Evolutionary conservation across 2,113 vertebrate genomes (phyloP).

Genomic region (Oreocharis arfaki): DNA sequence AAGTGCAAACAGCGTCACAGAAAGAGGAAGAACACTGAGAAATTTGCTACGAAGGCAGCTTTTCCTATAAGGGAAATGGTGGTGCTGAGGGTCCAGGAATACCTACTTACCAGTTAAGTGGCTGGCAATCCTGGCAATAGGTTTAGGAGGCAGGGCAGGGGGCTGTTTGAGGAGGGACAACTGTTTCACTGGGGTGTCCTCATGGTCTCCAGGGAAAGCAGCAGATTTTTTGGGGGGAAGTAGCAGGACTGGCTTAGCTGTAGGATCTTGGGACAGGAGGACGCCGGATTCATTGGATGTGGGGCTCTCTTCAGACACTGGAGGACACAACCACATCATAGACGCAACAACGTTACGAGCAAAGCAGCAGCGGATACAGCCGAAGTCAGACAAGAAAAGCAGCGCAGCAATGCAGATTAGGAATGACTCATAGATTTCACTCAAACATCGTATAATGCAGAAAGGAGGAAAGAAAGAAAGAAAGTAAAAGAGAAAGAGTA

Average conservation of each 20-base stretch:
- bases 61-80: conserved; percentile 21
- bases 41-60: background rate
- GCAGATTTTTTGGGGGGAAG: conserved; percentile 89
- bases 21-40: background rate
- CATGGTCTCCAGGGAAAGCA: conserved; percentile 86
- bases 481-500: background rate
- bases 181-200: conserved; percentile 89
- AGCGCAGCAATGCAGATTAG: conserved; percentile 4
- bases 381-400: conserved; percentile 22
- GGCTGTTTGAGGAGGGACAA: conserved; percentile 94
- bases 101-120: conserved; percentile 90
- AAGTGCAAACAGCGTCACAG: background rate
- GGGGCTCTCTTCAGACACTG: conserved; percentile 90
- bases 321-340: conserved; percentile 78
- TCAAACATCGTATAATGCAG: background rate
- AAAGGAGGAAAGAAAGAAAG: background rate
- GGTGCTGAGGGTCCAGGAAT: background rate
- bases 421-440: background rate
- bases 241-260: conserved; percentile 86
- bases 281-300: conserved; percentile 83
- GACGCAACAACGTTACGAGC: conserved; percentile 74
- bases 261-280: conserved; percentile 88
- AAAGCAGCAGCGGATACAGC: conserved; percentile 37
- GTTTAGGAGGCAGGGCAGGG: conserved; percentile 97
- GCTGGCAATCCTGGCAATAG: conserved; percentile 92